Base-by-base conservation (phyloP, 92 coral and sea anemone genomes). In the Galaxea fascicularis region DNA sequence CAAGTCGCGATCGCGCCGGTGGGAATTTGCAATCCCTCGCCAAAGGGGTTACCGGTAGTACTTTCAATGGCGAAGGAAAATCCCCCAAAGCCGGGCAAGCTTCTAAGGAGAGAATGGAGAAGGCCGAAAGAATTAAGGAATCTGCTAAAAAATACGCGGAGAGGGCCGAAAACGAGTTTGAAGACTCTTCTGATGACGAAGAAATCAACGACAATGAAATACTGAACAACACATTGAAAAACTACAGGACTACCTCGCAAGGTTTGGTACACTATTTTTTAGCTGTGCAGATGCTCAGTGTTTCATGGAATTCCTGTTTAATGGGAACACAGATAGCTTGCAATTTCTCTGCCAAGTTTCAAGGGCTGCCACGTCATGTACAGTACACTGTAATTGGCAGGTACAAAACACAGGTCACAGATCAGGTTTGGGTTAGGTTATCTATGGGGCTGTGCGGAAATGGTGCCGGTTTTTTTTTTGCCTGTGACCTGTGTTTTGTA, bases 171-270 rank as follows among this genome's bases (percentile, higher is more conserved):
- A 93, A 91, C 60, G 77, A 87, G 44, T 79, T 89, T 70, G 95
- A 90, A n/a, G 98, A 92, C 26, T 96, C 98, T 3, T 96, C 99
- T 0, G 95, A 93, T 46, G 99, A 96, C 65, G 99, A 96, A 63
- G 97, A 96, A 76, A 83, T 96, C 12, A 92, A 96, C 80, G 97
- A 96, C 84, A 87, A 79, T 56, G 94, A 92, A 73, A 90, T 96
- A 27, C 82, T 96, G 91, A 89, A 60, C 71, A 96, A 79, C 46
- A 96, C 99, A 8, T 75, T 96, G 51, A 89, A 88, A 83, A 71
- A 80, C 45, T 96, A 96, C 80, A 80, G 82, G 53, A 89, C 87
- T 70, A 88, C 89, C 73, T 81, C 95, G 64, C 85, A 91, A 71
- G 91, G 93, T 82, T 78, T 12, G 70, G n/a, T 16, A 54, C 49